Conservation (phyloP, 2,888 invertebrate genomes). For the Ormia ochracea region DNA sequence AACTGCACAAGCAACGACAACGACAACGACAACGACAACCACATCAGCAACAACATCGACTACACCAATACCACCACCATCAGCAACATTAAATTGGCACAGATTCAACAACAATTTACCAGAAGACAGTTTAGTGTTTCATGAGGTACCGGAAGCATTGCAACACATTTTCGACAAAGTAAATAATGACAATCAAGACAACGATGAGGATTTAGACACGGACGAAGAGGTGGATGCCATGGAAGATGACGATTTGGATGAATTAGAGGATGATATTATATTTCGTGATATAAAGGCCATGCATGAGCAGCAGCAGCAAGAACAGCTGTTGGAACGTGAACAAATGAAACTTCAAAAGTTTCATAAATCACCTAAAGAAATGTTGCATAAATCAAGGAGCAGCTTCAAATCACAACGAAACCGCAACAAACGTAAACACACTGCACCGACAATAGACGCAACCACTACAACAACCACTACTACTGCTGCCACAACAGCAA, state of each 20-base stretch:
- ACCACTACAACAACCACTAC: conserved; percentile 36
- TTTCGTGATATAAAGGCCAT: conserved; percentile 68
- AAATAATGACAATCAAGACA: conserved; percentile 30
- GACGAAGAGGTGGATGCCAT: conserved; percentile 50
- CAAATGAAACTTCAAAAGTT: conserved; percentile 4
- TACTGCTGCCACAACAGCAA: conserved; percentile 50
- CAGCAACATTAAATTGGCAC: conserved; percentile 54
- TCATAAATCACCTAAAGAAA: conserved; percentile 1
- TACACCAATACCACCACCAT: conserved; percentile 9
- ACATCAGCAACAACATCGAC: conserved; percentile 26
- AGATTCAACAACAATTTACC: conserved; percentile 42
- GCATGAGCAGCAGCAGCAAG: conserved; percentile 53
- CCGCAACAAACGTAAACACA: conserved; percentile 53
- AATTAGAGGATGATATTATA: conserved; percentile 67
- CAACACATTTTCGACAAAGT: conserved; percentile 57
- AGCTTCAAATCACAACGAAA: conserved; percentile 60
- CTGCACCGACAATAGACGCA: conserved; percentile 24
- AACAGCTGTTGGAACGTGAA: conserved; percentile 26
- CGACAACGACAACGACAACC: conserved; percentile 33
- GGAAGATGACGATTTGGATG: conserved; percentile 67
- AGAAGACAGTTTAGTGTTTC: conserved; percentile 27
- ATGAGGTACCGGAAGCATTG: conserved; percentile 40
- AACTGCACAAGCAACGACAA: conserved; percentile 47
- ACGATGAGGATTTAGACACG: not conserved
- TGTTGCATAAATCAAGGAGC: conserved; percentile 26